Evolutionary conservation across 2,888 invertebrate species (phyloP).

Genomic region (Caenorhabditis afra): DNA sequence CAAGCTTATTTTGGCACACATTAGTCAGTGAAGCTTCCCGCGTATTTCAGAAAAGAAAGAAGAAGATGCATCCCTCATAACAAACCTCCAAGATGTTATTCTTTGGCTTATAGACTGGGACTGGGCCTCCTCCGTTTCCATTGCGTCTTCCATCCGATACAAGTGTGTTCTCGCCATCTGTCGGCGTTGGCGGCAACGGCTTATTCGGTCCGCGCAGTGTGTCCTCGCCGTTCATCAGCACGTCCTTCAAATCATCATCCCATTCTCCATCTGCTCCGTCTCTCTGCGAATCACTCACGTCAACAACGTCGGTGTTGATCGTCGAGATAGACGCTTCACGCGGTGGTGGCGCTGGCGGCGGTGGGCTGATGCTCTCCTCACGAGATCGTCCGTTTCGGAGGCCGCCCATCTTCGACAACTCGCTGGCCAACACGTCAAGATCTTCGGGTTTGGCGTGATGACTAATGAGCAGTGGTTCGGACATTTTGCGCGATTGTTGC

Average conservation of each 20-base stretch:
- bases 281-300: conserved; percentile 48
- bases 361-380: conserved; percentile 72
- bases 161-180: conserved; percentile 84
- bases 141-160: conserved; percentile 60
- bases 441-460: conserved; percentile 84
- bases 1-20: too few relatives aligned
- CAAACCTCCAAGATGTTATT: conserved; percentile 74
- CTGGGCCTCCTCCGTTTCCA: conserved; percentile 62
- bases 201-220: conserved; percentile 86
- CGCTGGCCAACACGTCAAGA: conserved; percentile 95
- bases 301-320: conserved; percentile 46
- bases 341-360: conserved; percentile 80
- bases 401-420: conserved; percentile 91
- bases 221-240: conserved; percentile 61
- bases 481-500: conserved; percentile 76
- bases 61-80: too few relatives aligned
- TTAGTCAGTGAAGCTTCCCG: not conserved
- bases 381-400: conserved; percentile 54
- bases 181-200: conserved; percentile 94
- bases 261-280: conserved; percentile 42
- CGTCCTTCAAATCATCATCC: conserved; percentile 54
- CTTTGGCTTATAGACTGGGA: conserved; percentile 72
- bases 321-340: conserved; percentile 77
- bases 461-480: conserved; percentile 76
- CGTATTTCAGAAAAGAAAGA: not conserved